Base-by-base conservation (phyloP, 2,113 vertebrate genomes). In the Serinus canaria region DNA sequence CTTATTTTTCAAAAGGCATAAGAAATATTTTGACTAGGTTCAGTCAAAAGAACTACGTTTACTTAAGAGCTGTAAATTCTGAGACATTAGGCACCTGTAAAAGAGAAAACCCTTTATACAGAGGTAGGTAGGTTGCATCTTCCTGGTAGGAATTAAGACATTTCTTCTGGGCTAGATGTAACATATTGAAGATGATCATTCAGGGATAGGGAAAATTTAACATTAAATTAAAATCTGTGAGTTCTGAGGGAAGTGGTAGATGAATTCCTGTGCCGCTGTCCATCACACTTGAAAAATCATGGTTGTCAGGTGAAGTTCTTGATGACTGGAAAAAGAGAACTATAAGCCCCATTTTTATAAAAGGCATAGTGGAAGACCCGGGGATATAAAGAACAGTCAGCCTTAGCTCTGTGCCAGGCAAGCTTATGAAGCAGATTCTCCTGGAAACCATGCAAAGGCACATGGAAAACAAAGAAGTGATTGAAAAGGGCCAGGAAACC, bases 231-330 rank as follows among this genome's bases (percentile, higher is more conserved):
- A 80, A 49, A 35, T 19, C 23, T 25, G 5, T 35, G 31, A 43
- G 9, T 43, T 80, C 25, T 33, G 50, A 43, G 43, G 30, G 25
- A 80, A 35, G 11, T 22, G 25, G 9, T 35, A 31, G 25, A 64
- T 1, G 0, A 47, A 72, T 46, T 28, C 4, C 33, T 62, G 46
- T 2, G 3, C 3, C 7, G 3, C 31, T 56, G 43, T 22, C 9
- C 21, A 56, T 21, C 14, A 35, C 18, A 72, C 11, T 31, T 49
- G 17, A 56, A 72, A 88, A 64, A 58, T 64, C 21, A 49, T 43
- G 14, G 21, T 21, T 35, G 31, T 19, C 31, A 25, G 21, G 17
- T 72, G 25, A 72, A 72, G 17, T 5, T 56, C 22, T 25, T 64
- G 21, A 56, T 31, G 7, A 77, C 18, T 28, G 8, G 18, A 35